Evolutionary conservation across 2,888 invertebrate genomes (phyloP).

Genomic region (Argynnis bischoffii): DNA sequence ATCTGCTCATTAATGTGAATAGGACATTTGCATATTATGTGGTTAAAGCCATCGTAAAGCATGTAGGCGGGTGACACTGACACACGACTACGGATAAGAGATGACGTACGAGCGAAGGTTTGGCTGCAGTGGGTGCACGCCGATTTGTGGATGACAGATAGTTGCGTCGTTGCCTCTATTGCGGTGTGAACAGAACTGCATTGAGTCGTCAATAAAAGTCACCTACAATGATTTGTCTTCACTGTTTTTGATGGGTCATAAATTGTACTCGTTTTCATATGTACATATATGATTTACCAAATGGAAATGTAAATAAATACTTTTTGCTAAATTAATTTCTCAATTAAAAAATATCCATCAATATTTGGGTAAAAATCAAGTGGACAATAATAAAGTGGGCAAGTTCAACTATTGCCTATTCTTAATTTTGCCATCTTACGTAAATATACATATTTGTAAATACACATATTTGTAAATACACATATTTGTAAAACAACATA

Average conservation of each 20-base stretch:
- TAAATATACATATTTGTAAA: too few species aligned
- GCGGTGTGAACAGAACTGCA: constrained; percentile 36
- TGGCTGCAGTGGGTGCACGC: constrained; percentile 62
- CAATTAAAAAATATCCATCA: too few species aligned
- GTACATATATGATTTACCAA: too few species aligned
- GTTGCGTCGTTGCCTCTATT: constrained; percentile 41
- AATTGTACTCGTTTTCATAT: neutral
- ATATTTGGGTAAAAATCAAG: too few species aligned
- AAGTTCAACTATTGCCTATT: too few species aligned
- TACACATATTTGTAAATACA: too few species aligned
- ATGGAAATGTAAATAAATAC: neutral
- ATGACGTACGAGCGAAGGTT: constrained; percentile 64
- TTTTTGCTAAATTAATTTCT: too few species aligned
- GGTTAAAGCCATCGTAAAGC: constrained; percentile 47
- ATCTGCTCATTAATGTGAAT: constrained; percentile 31
- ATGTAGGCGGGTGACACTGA: constrained; percentile 57
- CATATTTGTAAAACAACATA: too few species aligned
- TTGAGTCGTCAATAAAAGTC: constrained; percentile 38
- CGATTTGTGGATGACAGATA: constrained; percentile 56
- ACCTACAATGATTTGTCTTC: constrained; percentile 21
- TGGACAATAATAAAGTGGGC: too few species aligned
- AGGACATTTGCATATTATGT: constrained; percentile 53
- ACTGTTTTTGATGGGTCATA: constrained; percentile 24
- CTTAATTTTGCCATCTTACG: too few species aligned
- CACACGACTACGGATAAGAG: constrained; percentile 67